These are phyloP conservation scores for Cnemophilus loriae DNA, from an alignment of 2,113 vertebrate genomes.

Conservation along the genomic window DNA sequence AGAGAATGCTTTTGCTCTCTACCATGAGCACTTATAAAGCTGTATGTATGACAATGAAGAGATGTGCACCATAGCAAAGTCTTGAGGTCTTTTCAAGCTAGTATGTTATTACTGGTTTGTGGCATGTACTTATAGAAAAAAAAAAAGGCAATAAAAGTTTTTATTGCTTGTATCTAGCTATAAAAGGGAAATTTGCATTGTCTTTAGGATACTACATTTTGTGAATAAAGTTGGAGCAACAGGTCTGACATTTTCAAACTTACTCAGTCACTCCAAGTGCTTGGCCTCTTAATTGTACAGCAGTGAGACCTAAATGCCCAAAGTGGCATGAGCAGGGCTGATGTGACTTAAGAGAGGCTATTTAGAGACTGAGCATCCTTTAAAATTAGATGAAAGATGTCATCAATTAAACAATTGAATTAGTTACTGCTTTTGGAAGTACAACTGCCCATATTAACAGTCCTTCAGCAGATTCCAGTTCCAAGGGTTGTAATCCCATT, in stretches of 20 bases:
- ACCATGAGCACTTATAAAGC: not conserved
- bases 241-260: not conserved
- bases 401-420: not conserved
- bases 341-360: not conserved
- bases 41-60: not conserved
- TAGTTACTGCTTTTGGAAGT: not conserved
- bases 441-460: not conserved
- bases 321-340: not conserved
- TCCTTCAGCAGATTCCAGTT: not conserved
- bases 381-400: not conserved
- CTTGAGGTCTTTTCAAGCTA: not conserved
- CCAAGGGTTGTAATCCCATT: not conserved
- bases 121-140: not conserved
- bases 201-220: not conserved
- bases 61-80: not conserved
- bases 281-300: not conserved
- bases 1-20: not conserved
- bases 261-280: not conserved
- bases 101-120: not conserved
- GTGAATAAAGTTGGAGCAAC: not conserved
- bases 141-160: not conserved
- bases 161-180: not conserved
- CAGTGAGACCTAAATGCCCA: not conserved
- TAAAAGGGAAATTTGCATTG: not conserved
- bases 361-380: not conserved